These are phyloP conservation scores for Nephrotoma guestfalica DNA, from an alignment of 2,888 invertebrate species.

Conservation along the genomic window DNA sequence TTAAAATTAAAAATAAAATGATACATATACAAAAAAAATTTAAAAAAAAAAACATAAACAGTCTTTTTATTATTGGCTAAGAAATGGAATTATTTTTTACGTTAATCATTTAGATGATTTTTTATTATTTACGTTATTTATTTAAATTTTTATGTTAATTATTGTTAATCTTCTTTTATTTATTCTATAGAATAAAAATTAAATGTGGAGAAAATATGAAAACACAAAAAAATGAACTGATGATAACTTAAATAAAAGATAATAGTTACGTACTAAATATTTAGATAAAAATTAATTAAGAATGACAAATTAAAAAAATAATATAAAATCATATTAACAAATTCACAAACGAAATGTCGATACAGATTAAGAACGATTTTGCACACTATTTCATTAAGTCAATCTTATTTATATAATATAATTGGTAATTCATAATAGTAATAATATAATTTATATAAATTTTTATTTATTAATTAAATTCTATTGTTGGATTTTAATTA, in stretches of 20 bases:
- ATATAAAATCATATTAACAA: background rate
- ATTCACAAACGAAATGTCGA: background rate
- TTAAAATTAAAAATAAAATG: background rate
- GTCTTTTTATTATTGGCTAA: constrained; percentile 4
- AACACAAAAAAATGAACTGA: background rate
- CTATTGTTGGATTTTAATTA: constrained; percentile 1
- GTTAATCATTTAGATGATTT: background rate
- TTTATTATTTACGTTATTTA: background rate
- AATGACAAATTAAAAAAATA: background rate
- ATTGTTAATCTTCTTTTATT: background rate
- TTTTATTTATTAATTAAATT: background rate
- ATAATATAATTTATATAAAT: background rate
- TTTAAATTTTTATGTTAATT: background rate
- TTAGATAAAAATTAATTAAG: background rate
- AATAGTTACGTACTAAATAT: background rate
- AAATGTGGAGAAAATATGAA: background rate
- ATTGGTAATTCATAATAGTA: background rate
- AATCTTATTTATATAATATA: background rate
- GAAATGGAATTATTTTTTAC: constrained; percentile 1
- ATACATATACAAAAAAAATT: background rate
- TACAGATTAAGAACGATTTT: background rate
- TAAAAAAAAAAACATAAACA: background rate
- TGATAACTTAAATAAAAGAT: background rate
- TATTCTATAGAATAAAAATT: background rate
- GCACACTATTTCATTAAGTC: background rate